Base-by-base conservation (phyloP, 2,888 invertebrate genomes). In the Pyralis farinalis region DNA sequence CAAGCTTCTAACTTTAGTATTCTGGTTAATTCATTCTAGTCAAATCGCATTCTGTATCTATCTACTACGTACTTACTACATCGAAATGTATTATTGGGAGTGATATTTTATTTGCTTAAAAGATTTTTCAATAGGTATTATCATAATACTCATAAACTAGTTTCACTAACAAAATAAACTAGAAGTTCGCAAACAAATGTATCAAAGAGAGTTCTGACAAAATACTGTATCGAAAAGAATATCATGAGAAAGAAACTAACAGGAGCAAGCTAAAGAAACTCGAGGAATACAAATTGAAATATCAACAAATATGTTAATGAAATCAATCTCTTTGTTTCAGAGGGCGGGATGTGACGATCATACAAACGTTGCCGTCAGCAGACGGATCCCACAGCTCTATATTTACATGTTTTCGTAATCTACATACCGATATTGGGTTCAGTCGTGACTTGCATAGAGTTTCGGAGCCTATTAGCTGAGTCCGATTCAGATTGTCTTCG, bases 361-460 rank as follows among this genome's bases (percentile, higher is more conserved):
- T 54, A 58, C 55, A 45, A 51, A 51, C 48, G 43, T 40, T 43
- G 37, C 42, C 25, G 12, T 37, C 16, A 16, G 40, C 12, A 32
- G 28, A 37, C 45, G 50, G 16, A 47, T 58, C 53, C 58, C 56
- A 58, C 62, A 55, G 49, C 56, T 48, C 54, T 51, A 49, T 63
- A 79, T 81, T 80, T 75, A 76, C 80, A 80, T 83, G 78, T 77
- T 81, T 79, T 74, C 69, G 66, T 65, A 74, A 83, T 81, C 70
- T 71, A 66, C 68, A 65, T 73, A 55, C 60, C 63, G 66, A 80
- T 80, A 84, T 79, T 69, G 69, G 63, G 54, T 56, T 59, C 51
- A 70, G 63, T 56, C 85, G 86, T 86, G 86, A 83, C 84, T 72
- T 66, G 85, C 75, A 84, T 85, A 47, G 52, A 62, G 56, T 68